phyloP scores from a whole-genome alignment of 1,140 invertebrate species.

The Ephestia elutella region DNA sequence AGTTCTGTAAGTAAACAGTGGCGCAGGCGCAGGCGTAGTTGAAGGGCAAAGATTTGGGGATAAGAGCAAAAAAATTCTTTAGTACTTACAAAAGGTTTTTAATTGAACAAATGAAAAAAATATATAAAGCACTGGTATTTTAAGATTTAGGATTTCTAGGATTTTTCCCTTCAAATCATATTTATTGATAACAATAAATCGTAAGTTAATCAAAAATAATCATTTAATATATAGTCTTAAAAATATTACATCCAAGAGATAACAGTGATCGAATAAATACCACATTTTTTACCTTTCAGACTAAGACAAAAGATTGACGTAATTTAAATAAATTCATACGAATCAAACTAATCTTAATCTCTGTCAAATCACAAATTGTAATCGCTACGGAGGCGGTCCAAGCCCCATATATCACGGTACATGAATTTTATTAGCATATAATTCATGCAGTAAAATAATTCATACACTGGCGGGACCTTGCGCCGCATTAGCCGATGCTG shows the following conservation, averaged over 20 bases:
- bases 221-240: too few relatives aligned
- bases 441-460: neutral
- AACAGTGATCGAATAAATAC: neutral
- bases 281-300: neutral
- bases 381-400: neutral
- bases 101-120: too few relatives aligned
- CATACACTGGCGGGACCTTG: neutral
- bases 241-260: too few relatives aligned
- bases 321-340: neutral
- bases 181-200: too few relatives aligned
- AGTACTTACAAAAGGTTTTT: too few relatives aligned
- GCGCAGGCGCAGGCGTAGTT: neutral
- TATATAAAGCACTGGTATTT: too few relatives aligned
- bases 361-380: neutral
- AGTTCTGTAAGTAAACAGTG: neutral
- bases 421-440: neutral
- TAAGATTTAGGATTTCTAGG: too few relatives aligned
- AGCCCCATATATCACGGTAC: constrained; percentile 1
- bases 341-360: neutral
- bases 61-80: too few relatives aligned
- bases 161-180: too few relatives aligned
- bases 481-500: neutral
- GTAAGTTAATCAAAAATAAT: too few relatives aligned
- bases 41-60: neutral
- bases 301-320: neutral